A percentile compares a stretch with the other conserved stretches of the same genome.
phyloP scores from a whole-genome alignment of 2,888 invertebrate species.

The Allophyes oxyacanthae region DNA sequence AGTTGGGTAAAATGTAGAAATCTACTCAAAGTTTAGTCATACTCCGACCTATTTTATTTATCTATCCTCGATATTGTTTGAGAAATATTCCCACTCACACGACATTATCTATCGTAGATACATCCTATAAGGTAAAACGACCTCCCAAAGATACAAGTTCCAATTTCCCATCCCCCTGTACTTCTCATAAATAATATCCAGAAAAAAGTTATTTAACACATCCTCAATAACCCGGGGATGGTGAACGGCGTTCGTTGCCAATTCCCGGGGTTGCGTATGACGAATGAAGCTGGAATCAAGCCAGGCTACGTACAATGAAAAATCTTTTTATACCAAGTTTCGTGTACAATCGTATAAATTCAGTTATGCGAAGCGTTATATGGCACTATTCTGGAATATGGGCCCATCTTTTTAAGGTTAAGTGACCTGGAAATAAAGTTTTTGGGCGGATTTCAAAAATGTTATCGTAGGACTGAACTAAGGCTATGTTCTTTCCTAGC shows the following conservation, averaged over 20 bases:
- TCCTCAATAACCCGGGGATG: constrained; percentile 52
- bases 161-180: constrained; percentile 35
- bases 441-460: constrained; percentile 12
- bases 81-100: constrained; percentile 2
- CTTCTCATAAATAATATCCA: constrained; percentile 36
- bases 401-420: constrained; percentile 29
- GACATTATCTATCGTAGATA: too few species aligned
- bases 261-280: constrained; percentile 62
- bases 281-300: constrained; percentile 70
- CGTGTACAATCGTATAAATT: constrained; percentile 60
- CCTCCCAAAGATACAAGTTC: constrained; percentile 37
- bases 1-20: too few species aligned
- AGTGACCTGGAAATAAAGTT: constrained; percentile 21
- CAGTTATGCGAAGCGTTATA: constrained; percentile 44
- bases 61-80: constrained; percentile 15
- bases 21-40: too few species aligned
- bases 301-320: constrained; percentile 71
- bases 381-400: constrained; percentile 35
- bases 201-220: constrained; percentile 60
- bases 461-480: not conserved
- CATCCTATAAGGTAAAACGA: constrained; percentile 21
- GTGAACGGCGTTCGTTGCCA: constrained; percentile 58
- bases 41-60: too few species aligned
- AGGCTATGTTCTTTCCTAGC: too few species aligned
- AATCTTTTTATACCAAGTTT: constrained; percentile 60